Percentiles rank a stretch among this genome's conserved stretches.
phyloP scores from a whole-genome alignment of 2,113 vertebrate species.

The Amphiprion percula region DNA sequence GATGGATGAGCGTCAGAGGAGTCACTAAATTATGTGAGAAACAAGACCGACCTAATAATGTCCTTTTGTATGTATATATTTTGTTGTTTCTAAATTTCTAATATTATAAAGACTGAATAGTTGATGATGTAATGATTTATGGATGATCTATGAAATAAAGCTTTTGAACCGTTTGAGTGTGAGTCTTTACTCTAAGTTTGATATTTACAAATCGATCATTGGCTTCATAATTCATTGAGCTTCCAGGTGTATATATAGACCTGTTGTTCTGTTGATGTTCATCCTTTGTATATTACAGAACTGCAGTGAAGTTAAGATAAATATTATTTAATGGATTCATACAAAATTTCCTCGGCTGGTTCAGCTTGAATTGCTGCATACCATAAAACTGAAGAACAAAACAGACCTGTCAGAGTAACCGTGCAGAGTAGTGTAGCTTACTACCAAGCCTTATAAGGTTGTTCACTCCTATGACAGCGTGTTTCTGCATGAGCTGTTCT shows the following conservation, averaged over 20 bases:
- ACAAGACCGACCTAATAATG: neutral
- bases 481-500: conserved; percentile 11
- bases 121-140: conserved; percentile 49
- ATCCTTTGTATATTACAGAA: neutral
- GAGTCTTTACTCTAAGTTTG: conserved; percentile 19
- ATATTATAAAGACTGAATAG: conserved; percentile 33
- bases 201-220: neutral
- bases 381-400: neutral
- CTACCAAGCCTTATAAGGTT: conserved; percentile 21
- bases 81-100: conserved; percentile 39
- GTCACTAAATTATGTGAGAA: conserved; percentile 7
- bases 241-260: no score
- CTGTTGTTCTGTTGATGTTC: no score
- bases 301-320: neutral
- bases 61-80: conserved; percentile 37
- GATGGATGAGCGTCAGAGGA: neutral
- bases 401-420: neutral
- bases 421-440: neutral
- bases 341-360: neutral
- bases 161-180: conserved; percentile 39
- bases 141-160: conserved; percentile 79
- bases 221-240: no score
- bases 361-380: neutral
- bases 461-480: conserved; percentile 21
- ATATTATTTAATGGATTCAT: neutral